A percentile compares a stretch with the other conserved stretches of the same genome.
These are phyloP conservation scores for Ptychobarbus kaznakovi DNA, from an alignment of 2,797 vertebrate species.

Conservation along the genomic window DNA sequence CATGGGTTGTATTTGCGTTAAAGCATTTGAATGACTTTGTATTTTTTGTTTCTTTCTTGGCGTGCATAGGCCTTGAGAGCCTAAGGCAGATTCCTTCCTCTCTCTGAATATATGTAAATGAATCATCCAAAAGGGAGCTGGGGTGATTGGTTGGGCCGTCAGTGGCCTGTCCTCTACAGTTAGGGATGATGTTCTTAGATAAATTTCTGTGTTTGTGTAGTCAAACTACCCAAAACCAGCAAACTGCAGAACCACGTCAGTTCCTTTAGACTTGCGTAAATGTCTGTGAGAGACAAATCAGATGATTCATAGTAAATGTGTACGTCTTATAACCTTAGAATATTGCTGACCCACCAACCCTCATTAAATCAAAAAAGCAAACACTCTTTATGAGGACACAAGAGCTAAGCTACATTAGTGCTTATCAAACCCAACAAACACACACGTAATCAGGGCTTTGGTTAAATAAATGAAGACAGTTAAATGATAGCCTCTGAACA, in stretches of 20 bases:
- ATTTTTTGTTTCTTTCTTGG: conserved; percentile 27
- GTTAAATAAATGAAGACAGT: conserved; percentile 38
- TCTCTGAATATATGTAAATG: conserved; percentile 35
- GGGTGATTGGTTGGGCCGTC: conserved; percentile 20
- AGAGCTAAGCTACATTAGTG: conserved; percentile 25
- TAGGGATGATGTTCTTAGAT: conserved; percentile 8
- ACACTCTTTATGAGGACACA: conserved; percentile 30
- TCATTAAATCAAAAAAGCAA: conserved; percentile 25
- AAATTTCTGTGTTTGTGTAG: conserved; percentile 29
- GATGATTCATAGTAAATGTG: neutral
- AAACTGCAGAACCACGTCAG: neutral
- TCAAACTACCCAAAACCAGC: neutral
- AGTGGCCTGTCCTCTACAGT: conserved; percentile 9
- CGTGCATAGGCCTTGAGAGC: conserved; percentile 1
- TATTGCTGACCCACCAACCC: neutral
- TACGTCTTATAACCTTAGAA: conserved; percentile 16
- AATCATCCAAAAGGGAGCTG: conserved; percentile 13
- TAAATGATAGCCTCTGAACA: conserved; percentile 35
- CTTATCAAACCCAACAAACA: conserved; percentile 31
- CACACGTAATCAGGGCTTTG: conserved; percentile 5
- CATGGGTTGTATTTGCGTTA: neutral
- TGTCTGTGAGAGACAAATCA: neutral
- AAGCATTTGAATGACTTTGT: neutral
- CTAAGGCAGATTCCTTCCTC: conserved; percentile 2
- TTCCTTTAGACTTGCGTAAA: conserved; percentile 8